Evolutionary conservation across 2,113 vertebrate genomes (phyloP), one percentile per base, ranked within the genome.

Genomic region (Australoheros scitulus): DNA sequence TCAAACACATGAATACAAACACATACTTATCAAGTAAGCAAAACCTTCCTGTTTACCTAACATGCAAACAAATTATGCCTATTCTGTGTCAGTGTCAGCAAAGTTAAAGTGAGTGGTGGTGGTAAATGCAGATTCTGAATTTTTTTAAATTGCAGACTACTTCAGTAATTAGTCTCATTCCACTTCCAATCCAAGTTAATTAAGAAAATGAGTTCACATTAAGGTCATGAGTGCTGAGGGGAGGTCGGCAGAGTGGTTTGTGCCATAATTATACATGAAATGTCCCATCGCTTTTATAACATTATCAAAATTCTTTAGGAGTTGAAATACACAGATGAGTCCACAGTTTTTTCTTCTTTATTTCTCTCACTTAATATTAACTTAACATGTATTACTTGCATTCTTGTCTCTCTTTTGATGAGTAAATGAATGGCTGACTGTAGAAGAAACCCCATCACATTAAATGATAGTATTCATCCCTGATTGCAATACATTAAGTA

Each of bases 151-250:
- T 55, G 52, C 78, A 80, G 55, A 64, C 80, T 57, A 72, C 76
- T 89, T 86, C 72, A 79, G 80, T 86, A 90, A 87, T 81, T 88
- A 90, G 79, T 70, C 77, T 81, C 55, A 65, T 88, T 88, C 38
- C 29, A 82, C 43, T 83, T 60, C 2, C 8, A 3, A 47, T 86
- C 70, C 76, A 61, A 60, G 78, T 80, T 84, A 82, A 87, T 91
- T 80, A 79, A 74, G 82, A 52, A 85, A 87, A 83, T 83, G 55
- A 87, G 83, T 89, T 88, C 84, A 84, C 60, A 77, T 65, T 76
- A 29, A 80, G 82, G 91, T 79, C 80, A 74, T 26, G 56, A 61
- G 26, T 56, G 22, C 63, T 64, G 57, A 85, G 32, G 77, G 79
- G 80, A 81, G 36, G 75, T 63, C 9, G 0, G 63, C 6, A 55